A percentile compares a stretch with the other conserved stretches of the same genome.
Evolutionary conservation across 1,140 invertebrate genomes (phyloP).

Genomic region (Leguminivora glycinivorella): DNA sequence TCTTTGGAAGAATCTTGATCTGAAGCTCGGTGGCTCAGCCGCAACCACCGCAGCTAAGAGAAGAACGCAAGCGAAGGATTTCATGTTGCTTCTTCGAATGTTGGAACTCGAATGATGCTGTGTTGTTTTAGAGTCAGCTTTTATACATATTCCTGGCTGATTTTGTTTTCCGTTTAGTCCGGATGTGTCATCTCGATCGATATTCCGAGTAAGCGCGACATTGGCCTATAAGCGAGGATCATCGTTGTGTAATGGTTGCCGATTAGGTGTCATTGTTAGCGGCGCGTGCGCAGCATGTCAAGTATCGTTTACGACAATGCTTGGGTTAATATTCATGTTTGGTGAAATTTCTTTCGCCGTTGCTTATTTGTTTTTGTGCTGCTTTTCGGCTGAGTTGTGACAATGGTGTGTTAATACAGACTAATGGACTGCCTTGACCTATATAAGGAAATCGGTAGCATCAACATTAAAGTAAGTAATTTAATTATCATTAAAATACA

Average conservation of each 20-base stretch:
- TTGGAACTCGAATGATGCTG: conserved; percentile 65
- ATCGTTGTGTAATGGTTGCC: conserved; percentile 62
- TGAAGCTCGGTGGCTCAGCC: conserved; percentile 61
- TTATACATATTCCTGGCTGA: conserved; percentile 54
- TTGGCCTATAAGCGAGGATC: conserved; percentile 69
- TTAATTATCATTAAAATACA: too few relatives aligned
- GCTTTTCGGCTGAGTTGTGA: conserved; percentile 31
- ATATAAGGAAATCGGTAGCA: background rate
- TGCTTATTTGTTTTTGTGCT: conserved; percentile 52
- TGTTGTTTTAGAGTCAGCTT: conserved; percentile 42
- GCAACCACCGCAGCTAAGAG: conserved; percentile 53
- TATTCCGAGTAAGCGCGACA: conserved; percentile 70
- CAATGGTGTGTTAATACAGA: conserved; percentile 26
- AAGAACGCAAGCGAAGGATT: conserved; percentile 54
- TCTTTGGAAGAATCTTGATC: conserved; percentile 50
- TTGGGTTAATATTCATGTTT: conserved; percentile 68
- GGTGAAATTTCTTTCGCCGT: conserved; percentile 57
- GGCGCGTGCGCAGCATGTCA: conserved; percentile 50
- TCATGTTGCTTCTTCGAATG: conserved; percentile 63
- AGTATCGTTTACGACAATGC: conserved; percentile 56
- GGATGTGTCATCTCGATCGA: conserved; percentile 69
- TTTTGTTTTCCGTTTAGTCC: conserved; percentile 62
- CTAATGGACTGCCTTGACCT: background rate
- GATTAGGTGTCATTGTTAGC: conserved; percentile 71
- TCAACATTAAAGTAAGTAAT: too few relatives aligned